Evolutionary conservation across 2,888 invertebrate genomes (phyloP), one percentile per base, ranked within the genome.

Genomic region (Luperina nickerlii): DNA sequence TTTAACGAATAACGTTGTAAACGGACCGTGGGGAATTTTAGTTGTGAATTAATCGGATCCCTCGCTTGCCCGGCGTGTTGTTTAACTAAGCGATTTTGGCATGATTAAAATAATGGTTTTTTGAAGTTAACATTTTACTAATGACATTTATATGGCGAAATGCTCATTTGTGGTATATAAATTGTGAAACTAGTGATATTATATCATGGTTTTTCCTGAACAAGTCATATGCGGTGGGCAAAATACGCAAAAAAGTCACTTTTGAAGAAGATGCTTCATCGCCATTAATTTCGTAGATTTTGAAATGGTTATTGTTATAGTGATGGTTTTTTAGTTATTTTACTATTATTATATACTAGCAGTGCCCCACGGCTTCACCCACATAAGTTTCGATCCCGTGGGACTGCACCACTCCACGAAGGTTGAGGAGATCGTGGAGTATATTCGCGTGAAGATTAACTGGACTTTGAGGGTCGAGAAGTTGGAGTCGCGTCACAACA

Each of bases 41-140:
- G 81, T 76, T 75, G 72, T 42, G 78, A 86, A 78, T 80, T 78
- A 82, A 85, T 79, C 66, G 51, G 51, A 65, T 74, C 62, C 27
- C 68, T n/a, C 60, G 76, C 57, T 73, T 54, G 63, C 42, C 38
- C 38, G 38, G 11, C 42, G 51, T 60, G 27, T 74, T 66, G 54
- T 69, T 63, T 65, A 72, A 72, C 45, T 62, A 67, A 81, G 57
- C 48, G 38, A 51, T 76, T 76, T 75, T 48, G 18, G 51, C n/a
- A 54, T 63, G n/a, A n/a, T 79, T 70, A 20, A 63, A 70, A 32
- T 78, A 62, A 60, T 24, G 11, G 70, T 6, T 57, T 71, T 70
- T 70, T 57, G 11, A 5, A 18, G 38, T 38, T 54, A 38, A n/a
- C 24, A 38, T 45, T 38, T 24, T 69, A 70, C 15, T 27, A 57